Base-by-base conservation (phyloP, 2,888 invertebrate species). In the Lochmaea crataegi region DNA sequence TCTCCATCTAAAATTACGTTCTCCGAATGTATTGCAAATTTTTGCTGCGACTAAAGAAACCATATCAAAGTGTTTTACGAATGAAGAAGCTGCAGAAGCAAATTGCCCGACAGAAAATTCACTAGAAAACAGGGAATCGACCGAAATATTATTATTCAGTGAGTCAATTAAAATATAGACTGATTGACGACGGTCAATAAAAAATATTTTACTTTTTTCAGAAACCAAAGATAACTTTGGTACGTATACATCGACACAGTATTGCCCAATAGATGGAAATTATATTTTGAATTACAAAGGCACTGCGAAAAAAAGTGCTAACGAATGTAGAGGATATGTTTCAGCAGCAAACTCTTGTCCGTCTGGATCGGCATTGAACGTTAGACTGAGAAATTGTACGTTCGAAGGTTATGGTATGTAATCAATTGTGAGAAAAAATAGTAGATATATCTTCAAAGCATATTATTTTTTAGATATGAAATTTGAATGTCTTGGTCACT, bases 401-500 rank as follows among this genome's bases (percentile, higher is more conserved):
- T 90, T 90, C 75, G 88, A 88, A 12, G 87, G 88, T 81, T 87
- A 88, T 79, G 88, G 91, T 90, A 88, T 86, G 53, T 32, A 5
- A 32, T 32, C 32, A 32, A 6, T 32, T 32, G 32, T 5, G 32
- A 32, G 42, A 42, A 42, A 11, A 42, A 12, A 42, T 45, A 51
- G 16, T 65, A n/a, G n/a, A n/a, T n/a, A n/a, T n/a, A n/a, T 72
- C 42, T 60, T 61, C 16, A 26, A 4, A 26, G n/a, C 14, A 18
- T 9, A 2, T 9, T n/a, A 16, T 42, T n/a, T 77, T 80, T 65
- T 83, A 90, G 91, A 90, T 80, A 86, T 90, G 70, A 89, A 87
- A 70, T 90, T 91, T 80, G 89, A 91, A 78, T 92, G 92, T 82
- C 84, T 92, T 76, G 92, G 91, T 38, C 89, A 89, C 79, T 92